These are phyloP conservation scores for Ceratoteleas bidentatus DNA, from an alignment of 1,140 invertebrate species.

Conservation along the genomic window DNA sequence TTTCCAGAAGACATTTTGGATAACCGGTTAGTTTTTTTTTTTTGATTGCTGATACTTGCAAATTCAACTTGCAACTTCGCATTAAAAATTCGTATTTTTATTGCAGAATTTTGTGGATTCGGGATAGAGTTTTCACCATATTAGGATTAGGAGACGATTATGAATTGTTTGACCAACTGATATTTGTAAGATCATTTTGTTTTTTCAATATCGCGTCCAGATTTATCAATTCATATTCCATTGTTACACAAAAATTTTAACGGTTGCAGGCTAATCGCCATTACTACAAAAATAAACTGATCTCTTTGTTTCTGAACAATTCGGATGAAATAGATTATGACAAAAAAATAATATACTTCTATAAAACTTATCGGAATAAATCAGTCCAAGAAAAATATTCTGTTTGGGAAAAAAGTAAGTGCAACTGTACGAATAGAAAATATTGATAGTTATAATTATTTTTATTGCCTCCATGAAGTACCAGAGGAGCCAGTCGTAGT, in stretches of 20 bases:
- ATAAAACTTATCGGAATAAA: slow-evolving; percentile 26
- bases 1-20: no score
- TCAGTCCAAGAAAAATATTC: slow-evolving; percentile 12
- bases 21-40: not conserved
- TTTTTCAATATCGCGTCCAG: slow-evolving; percentile 4
- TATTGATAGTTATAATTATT: no score
- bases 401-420: slow-evolving; percentile 19
- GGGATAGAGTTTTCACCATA: slow-evolving; percentile 18
- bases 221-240: not conserved
- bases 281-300: slow-evolving; percentile 26
- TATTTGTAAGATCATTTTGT: slow-evolving; percentile 22
- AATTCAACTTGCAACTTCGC: not conserved
- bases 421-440: no score
- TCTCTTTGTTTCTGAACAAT: slow-evolving; percentile 17
- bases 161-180: slow-evolving; percentile 21
- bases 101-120: slow-evolving; percentile 31
- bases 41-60: not conserved
- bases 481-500: no score
- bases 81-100: not conserved
- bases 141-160: slow-evolving; percentile 25
- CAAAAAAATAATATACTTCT: slow-evolving; percentile 35
- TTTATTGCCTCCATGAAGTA: no score
- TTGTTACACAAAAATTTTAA: not conserved
- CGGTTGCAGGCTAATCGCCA: slow-evolving; percentile 11
- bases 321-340: not conserved